Percentiles rank a stretch among this genome's conserved stretches.
Evolutionary conservation across 2,113 vertebrate genomes (phyloP).

Genomic region (Cephalopterus ornatus): DNA sequence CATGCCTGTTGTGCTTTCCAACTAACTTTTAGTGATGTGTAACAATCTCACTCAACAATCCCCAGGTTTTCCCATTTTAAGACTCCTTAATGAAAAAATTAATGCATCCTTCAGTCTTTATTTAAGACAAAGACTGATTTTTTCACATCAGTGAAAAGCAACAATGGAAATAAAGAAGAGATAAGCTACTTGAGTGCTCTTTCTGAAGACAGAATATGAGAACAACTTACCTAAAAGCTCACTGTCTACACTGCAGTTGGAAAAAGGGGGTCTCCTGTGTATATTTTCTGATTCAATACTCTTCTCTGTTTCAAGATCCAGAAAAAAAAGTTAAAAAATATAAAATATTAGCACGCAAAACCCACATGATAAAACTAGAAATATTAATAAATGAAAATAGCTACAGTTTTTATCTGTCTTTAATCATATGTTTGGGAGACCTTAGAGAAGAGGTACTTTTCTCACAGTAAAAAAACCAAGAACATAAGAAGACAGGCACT

Average conservation of each 20-base stretch:
- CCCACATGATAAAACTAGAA: not conserved
- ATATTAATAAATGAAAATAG: not conserved
- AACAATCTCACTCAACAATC: not conserved
- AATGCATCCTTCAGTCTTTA: not conserved
- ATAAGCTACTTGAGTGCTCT: not conserved
- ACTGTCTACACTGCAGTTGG: conserved; percentile 83
- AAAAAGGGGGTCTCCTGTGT: conserved; percentile 43
- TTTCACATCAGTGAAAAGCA: not conserved
- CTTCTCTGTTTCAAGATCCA: conserved; percentile 2
- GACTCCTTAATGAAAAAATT: not conserved
- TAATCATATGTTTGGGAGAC: not conserved
- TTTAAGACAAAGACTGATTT: not conserved
- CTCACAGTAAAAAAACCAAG: not conserved
- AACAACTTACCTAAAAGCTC: conserved; percentile 73
- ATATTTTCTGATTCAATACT: conserved; percentile 39
- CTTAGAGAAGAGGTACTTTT: not conserved
- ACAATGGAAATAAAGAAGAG: not conserved
- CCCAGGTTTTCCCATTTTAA: not conserved
- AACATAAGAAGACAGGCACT: not conserved
- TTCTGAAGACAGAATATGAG: not conserved
- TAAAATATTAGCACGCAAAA: not conserved
- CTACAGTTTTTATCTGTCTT: not conserved
- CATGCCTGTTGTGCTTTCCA: not conserved
- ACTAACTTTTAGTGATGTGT: not conserved
- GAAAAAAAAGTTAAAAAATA: not conserved